Percentiles rank a stretch among this genome's conserved stretches.
Conservation (phyloP, 2,113 vertebrate species). For the Numida meleagris region DNA sequence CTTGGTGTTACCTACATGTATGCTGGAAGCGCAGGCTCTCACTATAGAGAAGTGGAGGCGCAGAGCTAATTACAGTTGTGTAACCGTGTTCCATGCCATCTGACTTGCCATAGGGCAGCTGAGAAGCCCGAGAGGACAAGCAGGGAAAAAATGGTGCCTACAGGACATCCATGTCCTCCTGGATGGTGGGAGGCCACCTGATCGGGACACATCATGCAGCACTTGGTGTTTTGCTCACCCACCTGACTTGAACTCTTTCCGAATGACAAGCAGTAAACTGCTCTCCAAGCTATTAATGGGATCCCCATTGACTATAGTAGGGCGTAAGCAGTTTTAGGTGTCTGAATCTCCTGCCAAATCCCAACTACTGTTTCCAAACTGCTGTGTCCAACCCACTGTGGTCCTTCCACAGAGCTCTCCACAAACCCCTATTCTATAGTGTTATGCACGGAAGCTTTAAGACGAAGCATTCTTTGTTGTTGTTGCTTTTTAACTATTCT, state of each 20-base stretch:
- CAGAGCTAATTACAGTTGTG: not conserved
- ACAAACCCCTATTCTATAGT: not conserved
- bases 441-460: not conserved
- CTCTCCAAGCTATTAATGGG: not conserved
- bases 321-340: not conserved
- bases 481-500: not conserved
- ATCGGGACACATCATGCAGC: not conserved
- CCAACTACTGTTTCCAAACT: not conserved
- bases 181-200: not conserved
- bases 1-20: rapidly evolving
- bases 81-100: not conserved
- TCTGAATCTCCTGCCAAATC: not conserved
- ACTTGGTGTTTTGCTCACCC: not conserved
- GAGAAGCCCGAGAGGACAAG: not conserved
- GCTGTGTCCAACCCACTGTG: not conserved
- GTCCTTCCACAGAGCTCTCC: not conserved
- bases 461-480: not conserved
- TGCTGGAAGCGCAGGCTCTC: not conserved
- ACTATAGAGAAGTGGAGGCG: rapidly evolving
- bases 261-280: not conserved
- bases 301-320: not conserved
- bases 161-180: not conserved
- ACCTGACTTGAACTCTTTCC: not conserved
- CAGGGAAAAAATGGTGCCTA: not conserved
- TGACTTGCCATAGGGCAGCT: not conserved